These are phyloP conservation scores for Trachymyrmex cornetzi DNA, from an alignment of 1,140 invertebrate genomes.

Conservation along the genomic window DNA sequence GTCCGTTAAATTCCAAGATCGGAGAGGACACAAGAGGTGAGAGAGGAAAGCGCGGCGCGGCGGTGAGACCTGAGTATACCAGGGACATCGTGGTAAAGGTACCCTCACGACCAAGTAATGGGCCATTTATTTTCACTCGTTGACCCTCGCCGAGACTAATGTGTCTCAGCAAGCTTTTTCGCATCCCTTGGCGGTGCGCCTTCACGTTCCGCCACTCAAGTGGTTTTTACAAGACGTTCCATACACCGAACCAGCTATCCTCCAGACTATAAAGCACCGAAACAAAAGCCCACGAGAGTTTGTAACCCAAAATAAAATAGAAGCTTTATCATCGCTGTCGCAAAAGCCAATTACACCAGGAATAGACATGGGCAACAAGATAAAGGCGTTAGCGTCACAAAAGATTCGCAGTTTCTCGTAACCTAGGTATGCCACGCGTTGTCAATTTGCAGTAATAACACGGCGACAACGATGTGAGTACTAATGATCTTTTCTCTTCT, in stretches of 20 bases:
- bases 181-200: conserved; percentile 64
- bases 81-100: conserved; percentile 62
- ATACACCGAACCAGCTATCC: conserved; percentile 28
- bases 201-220: conserved; percentile 66
- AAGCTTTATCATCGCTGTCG: conserved; percentile 37
- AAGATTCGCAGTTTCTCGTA: conserved; percentile 7
- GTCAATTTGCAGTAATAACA: not conserved
- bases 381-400: not conserved
- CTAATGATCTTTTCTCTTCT: not conserved
- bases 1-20: conserved; percentile 70
- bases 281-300: conserved; percentile 44
- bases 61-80: conserved; percentile 15
- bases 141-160: conserved; percentile 80
- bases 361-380: not conserved
- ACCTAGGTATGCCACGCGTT: conserved; percentile 2
- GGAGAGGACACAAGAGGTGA: not conserved
- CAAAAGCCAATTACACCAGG: conserved; percentile 33
- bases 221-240: conserved; percentile 65
- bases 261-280: conserved; percentile 49
- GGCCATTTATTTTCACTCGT: conserved; percentile 81
- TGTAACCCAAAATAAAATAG: conserved; percentile 23
- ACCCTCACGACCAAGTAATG: conserved; percentile 75
- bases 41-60: not conserved
- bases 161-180: conserved; percentile 79
- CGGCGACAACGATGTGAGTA: not conserved